phyloP scores from a whole-genome alignment of 2,888 invertebrate genomes.

The Dysmachus trigonus region DNA sequence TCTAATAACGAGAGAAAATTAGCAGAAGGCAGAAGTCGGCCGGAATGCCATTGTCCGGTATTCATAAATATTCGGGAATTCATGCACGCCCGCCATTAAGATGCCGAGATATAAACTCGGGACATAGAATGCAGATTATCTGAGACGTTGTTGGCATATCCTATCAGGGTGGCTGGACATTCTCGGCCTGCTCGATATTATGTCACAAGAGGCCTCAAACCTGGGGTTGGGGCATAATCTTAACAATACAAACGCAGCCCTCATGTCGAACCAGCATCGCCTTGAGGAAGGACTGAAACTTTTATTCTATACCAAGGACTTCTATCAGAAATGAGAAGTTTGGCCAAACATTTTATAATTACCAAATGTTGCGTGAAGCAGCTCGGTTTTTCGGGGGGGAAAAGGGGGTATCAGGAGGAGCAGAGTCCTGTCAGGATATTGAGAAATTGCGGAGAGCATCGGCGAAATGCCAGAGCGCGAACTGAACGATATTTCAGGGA shows the following conservation, averaged over 20 bases:
- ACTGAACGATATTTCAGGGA: background rate
- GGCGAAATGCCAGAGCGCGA: background rate
- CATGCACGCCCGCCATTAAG: conserved; percentile 6
- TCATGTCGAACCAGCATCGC: background rate
- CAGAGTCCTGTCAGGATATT: background rate
- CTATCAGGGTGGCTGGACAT: conserved; percentile 4
- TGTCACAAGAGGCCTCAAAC: background rate
- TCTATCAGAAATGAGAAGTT: background rate
- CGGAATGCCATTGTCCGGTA: background rate
- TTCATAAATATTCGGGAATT: background rate
- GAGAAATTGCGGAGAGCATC: background rate
- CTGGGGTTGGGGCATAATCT: background rate
- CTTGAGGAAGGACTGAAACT: background rate
- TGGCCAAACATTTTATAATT: background rate
- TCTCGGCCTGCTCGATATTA: background rate
- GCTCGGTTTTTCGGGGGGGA: background rate
- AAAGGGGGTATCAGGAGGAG: background rate
- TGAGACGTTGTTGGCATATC: conserved; percentile 18
- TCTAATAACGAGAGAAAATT: background rate
- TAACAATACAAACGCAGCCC: background rate
- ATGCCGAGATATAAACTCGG: background rate
- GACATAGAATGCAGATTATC: conserved; percentile 32
- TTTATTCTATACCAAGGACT: background rate
- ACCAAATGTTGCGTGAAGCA: background rate
- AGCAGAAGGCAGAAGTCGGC: background rate